Conservation (phyloP, 2,888 invertebrate species). For the Cantharis flavilabris region DNA sequence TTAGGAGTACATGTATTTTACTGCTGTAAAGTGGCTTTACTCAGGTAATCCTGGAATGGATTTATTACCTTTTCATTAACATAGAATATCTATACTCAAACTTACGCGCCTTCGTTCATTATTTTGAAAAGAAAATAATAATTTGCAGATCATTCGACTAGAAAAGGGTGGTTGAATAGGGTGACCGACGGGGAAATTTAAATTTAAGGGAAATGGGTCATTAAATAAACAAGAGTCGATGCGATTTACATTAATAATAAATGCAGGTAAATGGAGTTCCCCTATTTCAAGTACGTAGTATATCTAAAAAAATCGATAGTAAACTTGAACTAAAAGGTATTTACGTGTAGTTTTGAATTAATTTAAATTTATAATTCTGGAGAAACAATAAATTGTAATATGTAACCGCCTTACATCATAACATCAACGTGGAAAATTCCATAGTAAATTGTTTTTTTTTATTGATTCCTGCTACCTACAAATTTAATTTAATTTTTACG, state of each 20-base stretch:
- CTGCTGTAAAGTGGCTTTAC: not conserved
- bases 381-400: too few species aligned
- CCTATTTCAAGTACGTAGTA: constrained; percentile 5
- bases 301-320: not conserved
- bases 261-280: constrained; percentile 27
- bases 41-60: not conserved
- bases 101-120: not conserved
- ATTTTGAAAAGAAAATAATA: not conserved
- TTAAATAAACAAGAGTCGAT: constrained; percentile 37
- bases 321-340: not conserved
- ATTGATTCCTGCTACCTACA: too few species aligned
- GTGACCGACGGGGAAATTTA: constrained; percentile 7
- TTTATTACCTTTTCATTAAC: not conserved
- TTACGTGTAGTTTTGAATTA: not conserved
- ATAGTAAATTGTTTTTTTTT: too few species aligned
- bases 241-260: constrained; percentile 37
- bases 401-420: not conserved
- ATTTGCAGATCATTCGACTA: not conserved
- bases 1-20: not conserved
- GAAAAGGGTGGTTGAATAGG: not conserved
- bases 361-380: not conserved
- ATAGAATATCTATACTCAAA: not conserved
- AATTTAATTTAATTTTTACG: too few species aligned
- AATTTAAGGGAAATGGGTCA: constrained; percentile 32
- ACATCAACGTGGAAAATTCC: too few species aligned